Conservation (phyloP, 2,797 vertebrate species). For the Platyrinchus mystaceus region DNA sequence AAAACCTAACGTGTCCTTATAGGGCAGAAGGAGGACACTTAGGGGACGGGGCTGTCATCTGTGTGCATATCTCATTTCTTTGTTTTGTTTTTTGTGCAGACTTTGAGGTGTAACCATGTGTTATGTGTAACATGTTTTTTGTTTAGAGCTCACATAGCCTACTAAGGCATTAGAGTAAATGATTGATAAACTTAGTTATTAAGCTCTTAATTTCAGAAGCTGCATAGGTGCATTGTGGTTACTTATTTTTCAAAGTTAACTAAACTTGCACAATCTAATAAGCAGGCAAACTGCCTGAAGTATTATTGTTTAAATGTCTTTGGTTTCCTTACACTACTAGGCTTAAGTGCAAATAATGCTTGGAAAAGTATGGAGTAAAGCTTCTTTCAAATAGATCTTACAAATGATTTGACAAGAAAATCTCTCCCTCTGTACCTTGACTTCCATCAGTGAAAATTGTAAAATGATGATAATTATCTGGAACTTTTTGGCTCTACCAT, state of each 20-base stretch:
- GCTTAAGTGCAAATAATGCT: constrained; percentile 25
- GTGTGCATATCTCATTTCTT: background rate
- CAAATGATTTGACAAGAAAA: constrained; percentile 34
- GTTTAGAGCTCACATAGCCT: background rate
- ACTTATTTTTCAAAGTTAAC: background rate
- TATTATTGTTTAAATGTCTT: constrained; percentile 8
- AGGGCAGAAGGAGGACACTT: background rate
- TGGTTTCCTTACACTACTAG: background rate
- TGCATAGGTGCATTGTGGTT: background rate
- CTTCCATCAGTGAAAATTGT: background rate
- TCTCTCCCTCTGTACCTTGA: background rate
- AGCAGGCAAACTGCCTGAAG: background rate
- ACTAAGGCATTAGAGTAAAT: background rate
- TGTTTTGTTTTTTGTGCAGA: background rate
- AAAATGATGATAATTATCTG: constrained; percentile 38
- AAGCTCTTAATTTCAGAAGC: background rate
- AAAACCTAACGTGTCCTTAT: rapidly evolving
- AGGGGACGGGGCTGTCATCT: background rate
- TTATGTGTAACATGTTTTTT: background rate
- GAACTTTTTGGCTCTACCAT: background rate
- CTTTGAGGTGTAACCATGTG: background rate
- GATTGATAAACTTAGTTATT: background rate
- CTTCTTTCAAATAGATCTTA: background rate
- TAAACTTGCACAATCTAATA: background rate
- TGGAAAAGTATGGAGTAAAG: background rate